These are phyloP conservation scores for Centropristis striata DNA, from an alignment of 2,113 vertebrate genomes.

Conservation along the genomic window DNA sequence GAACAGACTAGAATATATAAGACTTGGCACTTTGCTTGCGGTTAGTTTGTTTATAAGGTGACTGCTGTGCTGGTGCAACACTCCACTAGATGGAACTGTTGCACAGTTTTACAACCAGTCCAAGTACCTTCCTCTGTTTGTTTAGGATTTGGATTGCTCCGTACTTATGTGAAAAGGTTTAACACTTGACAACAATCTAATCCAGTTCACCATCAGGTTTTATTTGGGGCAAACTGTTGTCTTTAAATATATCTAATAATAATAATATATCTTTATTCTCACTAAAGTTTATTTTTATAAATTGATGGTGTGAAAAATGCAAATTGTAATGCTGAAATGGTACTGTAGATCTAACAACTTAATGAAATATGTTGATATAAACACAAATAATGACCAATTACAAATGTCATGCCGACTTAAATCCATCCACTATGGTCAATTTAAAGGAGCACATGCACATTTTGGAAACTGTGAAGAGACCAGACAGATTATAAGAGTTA, in stretches of 20 bases:
- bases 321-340: neutral
- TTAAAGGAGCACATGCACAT: constrained; percentile 10
- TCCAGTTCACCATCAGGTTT: neutral
- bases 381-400: neutral
- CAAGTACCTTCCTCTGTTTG: too few relatives aligned
- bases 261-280: neutral
- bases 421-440: too few relatives aligned
- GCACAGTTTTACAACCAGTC: constrained; percentile 15
- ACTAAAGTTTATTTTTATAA: neutral
- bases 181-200: neutral
- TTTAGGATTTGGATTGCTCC: neutral
- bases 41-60: neutral
- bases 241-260: neutral
- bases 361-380: neutral
- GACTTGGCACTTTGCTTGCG: too few relatives aligned
- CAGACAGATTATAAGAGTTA: too few relatives aligned
- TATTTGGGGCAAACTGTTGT: neutral
- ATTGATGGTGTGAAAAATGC: neutral
- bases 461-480: neutral
- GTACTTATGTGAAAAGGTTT: neutral
- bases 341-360: neutral
- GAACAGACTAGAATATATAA: neutral
- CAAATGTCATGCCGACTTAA: neutral
- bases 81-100: constrained; percentile 69
- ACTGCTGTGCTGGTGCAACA: neutral